phyloP scores from a whole-genome alignment of 2,797 vertebrate species.

The Strix occidentalis region DNA sequence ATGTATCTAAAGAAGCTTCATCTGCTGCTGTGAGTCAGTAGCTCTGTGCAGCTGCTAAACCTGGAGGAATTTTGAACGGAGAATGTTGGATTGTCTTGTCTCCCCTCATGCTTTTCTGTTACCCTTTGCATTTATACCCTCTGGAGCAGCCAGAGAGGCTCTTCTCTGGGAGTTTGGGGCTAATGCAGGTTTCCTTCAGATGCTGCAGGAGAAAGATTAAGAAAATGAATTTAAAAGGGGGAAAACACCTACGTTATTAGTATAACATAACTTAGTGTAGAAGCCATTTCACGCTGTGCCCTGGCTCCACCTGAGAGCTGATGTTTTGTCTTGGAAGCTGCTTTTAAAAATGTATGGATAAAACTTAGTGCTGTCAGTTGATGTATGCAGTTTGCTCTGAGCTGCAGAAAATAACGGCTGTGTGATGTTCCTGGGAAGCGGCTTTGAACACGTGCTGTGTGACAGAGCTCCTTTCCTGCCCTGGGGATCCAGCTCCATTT shows the following conservation, averaged over 20 bases:
- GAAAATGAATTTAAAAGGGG: background rate
- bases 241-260: background rate
- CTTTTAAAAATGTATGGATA: background rate
- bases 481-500: background rate
- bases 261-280: background rate
- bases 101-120: background rate
- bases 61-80: background rate
- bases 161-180: background rate
- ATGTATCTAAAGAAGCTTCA: background rate
- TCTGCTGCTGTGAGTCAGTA: background rate
- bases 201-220: background rate
- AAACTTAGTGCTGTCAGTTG: background rate
- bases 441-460: rapidly evolving
- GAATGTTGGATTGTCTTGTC: background rate
- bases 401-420: background rate
- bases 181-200: background rate
- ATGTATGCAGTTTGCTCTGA: background rate
- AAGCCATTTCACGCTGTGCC: background rate
- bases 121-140: background rate
- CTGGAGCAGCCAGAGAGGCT: background rate
- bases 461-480: background rate
- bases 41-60: background rate
- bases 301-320: background rate
- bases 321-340: conserved; percentile 18
- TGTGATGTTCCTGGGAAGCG: background rate